Base-by-base conservation (phyloP, 2,113 vertebrate genomes). In the Rana temporaria region DNA sequence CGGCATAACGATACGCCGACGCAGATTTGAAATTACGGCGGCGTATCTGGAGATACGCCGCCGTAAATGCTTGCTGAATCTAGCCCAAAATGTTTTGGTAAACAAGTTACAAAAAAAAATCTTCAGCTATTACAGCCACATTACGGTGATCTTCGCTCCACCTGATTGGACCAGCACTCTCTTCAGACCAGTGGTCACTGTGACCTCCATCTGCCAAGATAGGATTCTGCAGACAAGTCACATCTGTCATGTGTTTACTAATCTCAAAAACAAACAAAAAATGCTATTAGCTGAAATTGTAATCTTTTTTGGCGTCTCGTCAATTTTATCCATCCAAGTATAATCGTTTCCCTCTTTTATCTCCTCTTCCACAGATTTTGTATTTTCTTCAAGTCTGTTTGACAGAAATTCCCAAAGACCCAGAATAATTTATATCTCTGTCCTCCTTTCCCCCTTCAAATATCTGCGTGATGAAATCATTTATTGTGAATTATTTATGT, bases 401-500 rank as follows among this genome's bases (percentile, higher is more conserved):
- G 92, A 94, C 93, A 94, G 93, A 90, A 93, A 93, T 93, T 94
- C 93, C 93, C 94, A 90, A 88, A 91, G 93, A 93, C 90, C 87
- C 92, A 89, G 89, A 93, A 91, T 89, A 91, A 89, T 93, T 88
- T 92, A 91, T 93, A 90, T 89, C 91, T 84, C 81, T 88, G 91
- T 87, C 85, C 88, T 89, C 85, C 93, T 79, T 85, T 90, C 85
- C 89, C 76, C 91, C 94, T 94, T 94, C 92, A 94, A 94, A 95
- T 94, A 86, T 86, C 90, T 88, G 85, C 90, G 88, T 87, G 88
- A 89, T 93, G 92, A 93, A 93, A 94, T 93, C 93, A 93, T 92
- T 92, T 91, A 93, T 91, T 90, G 89, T 87, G 87, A 88, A 89
- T 92, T 90, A 93, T 94, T 94, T 92, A 91, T 82, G 70, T 66